Evolutionary conservation across 2,113 vertebrate species (phyloP), one percentile per base, ranked within the genome.

Genomic region (Pristiophorus japonicus): DNA sequence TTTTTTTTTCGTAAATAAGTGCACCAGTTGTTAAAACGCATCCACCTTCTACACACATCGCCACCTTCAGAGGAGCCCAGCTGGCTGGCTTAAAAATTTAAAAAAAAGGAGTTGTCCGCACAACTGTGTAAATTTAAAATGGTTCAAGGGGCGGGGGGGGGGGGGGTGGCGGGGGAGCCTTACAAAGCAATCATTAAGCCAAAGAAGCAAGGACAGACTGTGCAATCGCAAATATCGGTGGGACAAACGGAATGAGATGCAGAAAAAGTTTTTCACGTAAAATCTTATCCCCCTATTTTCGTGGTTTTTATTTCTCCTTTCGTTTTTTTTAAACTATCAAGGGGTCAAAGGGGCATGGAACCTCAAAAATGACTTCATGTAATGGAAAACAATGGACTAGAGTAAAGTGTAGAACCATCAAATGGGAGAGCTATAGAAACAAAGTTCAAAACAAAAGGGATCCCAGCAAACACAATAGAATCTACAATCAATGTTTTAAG

Each of bases 1-100:
- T 55, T 95, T 94, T 59, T 59, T 95, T 95, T 94, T 94, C 67
- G 65, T 95, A 95, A 95, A 95, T 95, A 95, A 95, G 95, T 95
- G 95, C 95, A 95, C 84, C 42, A 47, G 93, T 94, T 94, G 45
- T 94, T 94, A 30, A 93, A 66, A 94, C 92, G 63, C 92, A 65
- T 67, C 92, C 92, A 94, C 62, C 62, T 93, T 93, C 34, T 65
- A 93, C 63, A 67, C 42, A 8, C 66, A 47, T 24, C 42, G 12
- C 66, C 66, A 51, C 65, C 65, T 70, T 94, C 93, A 73, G 45
- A 47, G 45, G 45, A 94, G 38, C 24, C 63, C 92, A 67, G 47
- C 84, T 6, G 20, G 62, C 63, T 90, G 55, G 51, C 87, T 90
- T 34, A 27, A 90, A 90, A 59, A 67, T 67, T n/a, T 51, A 88